phyloP scores from a whole-genome alignment of 1,140 invertebrate genomes.

The Calephelis nemesis region DNA sequence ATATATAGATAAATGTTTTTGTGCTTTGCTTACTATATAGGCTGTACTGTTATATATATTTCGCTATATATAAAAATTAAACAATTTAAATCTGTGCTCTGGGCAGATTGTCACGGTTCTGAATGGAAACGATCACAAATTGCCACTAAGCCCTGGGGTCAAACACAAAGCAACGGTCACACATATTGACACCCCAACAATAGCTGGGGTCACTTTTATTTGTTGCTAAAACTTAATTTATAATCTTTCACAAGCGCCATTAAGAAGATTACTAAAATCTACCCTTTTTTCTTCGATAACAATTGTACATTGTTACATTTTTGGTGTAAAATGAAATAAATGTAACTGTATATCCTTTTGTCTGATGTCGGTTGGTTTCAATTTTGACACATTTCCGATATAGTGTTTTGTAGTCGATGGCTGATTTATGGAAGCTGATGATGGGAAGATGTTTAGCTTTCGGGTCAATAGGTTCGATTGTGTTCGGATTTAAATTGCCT shows the following conservation, averaged over 20 bases:
- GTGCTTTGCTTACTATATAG: too few species aligned
- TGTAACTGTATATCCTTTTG: constrained; percentile 59
- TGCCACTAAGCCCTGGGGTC: constrained; percentile 67
- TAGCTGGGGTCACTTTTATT: constrained; percentile 77
- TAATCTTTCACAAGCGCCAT: constrained; percentile 78
- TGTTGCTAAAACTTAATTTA: constrained; percentile 79
- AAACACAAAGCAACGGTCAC: constrained; percentile 72
- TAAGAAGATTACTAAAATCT: constrained; percentile 78
- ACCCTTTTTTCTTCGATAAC: constrained; percentile 73
- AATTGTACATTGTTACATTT: constrained; percentile 74
- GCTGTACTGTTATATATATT: neutral
- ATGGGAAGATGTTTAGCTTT: constrained; percentile 67
- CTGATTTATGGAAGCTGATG: constrained; percentile 67
- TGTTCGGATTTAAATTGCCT: constrained; percentile 50
- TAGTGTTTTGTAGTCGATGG: constrained; percentile 61
- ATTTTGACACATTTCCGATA: constrained; percentile 70
- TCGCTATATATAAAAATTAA: neutral
- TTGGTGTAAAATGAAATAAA: constrained; percentile 59
- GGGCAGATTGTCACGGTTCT: constrained; percentile 52
- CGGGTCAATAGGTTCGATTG: constrained; percentile 64
- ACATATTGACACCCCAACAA: constrained; percentile 75
- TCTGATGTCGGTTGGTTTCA: constrained; percentile 53
- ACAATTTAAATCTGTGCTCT: constrained; percentile 48
- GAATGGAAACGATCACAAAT: constrained; percentile 65
- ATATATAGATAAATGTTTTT: too few species aligned